Conservation (phyloP, 2,113 vertebrate species). For the Strix aluco region DNA sequence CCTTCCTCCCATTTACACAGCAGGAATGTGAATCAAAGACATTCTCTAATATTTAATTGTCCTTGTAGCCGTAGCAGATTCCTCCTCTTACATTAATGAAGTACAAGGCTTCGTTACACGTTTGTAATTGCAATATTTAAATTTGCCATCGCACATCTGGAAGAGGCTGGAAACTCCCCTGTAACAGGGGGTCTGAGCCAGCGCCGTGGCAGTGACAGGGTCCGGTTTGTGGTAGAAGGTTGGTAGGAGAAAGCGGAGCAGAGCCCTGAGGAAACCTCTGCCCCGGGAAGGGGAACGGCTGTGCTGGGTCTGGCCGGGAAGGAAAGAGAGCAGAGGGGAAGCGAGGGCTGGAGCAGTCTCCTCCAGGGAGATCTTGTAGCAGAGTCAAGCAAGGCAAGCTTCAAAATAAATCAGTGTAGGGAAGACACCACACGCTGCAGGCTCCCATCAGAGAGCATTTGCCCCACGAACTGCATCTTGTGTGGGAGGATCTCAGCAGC, state of each 20-base stretch:
- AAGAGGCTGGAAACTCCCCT: conserved; percentile 19
- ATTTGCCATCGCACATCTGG: conserved; percentile 51
- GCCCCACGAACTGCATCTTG: not conserved
- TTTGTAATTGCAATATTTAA: conserved; percentile 71
- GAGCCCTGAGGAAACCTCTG: not conserved
- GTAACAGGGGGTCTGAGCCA: not conserved
- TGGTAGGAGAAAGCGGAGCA: not conserved
- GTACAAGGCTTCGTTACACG: conserved; percentile 70
- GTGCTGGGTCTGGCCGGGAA: not conserved
- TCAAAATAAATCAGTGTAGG: not conserved
- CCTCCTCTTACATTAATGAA: conserved; percentile 75
- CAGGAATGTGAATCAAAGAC: conserved; percentile 75
- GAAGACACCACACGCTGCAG: not conserved
- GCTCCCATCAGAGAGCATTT: not conserved
- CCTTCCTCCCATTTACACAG: conserved; percentile 73
- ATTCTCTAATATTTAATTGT: conserved; percentile 75
- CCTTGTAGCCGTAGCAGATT: conserved; percentile 69
- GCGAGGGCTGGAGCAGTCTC: not conserved
- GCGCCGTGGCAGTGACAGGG: not conserved
- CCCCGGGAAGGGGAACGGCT: not conserved
- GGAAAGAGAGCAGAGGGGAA: not conserved
- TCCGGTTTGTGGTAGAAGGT: not conserved
- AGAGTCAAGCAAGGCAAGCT: not conserved
- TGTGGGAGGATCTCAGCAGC: not conserved
- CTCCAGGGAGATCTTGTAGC: not conserved